A percentile compares a stretch with the other conserved stretches of the same genome.
These are phyloP conservation scores for Branchipolynoe longqiensis DNA, from an alignment of 2,888 invertebrate species.

Conservation along the genomic window DNA sequence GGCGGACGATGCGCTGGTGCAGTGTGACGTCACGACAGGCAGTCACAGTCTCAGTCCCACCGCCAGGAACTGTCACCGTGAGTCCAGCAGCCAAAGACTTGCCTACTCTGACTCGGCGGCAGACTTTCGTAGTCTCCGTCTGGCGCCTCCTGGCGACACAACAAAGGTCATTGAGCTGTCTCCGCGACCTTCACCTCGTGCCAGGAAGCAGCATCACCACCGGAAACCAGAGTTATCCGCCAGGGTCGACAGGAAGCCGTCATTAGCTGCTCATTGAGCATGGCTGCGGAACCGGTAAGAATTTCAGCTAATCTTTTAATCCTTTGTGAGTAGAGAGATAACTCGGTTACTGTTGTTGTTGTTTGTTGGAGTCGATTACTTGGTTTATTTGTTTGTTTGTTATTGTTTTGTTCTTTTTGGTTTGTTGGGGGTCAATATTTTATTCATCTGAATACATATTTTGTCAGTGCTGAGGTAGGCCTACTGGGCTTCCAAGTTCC, in stretches of 20 bases:
- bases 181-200: slow-evolving; percentile 6
- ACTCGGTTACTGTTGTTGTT: no score
- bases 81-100: slow-evolving; percentile 24
- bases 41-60: background rate
- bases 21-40: slow-evolving; percentile 34
- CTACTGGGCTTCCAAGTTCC: no score
- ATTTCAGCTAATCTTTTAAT: background rate
- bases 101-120: slow-evolving; percentile 40
- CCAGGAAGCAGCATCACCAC: slow-evolving; percentile 14
- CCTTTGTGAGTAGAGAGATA: no score
- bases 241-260: slow-evolving; percentile 5
- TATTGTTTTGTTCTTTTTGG: no score
- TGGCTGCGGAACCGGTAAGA: slow-evolving; percentile 20
- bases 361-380: no score
- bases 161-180: slow-evolving; percentile 9
- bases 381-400: no score
- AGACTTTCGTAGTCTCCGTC: background rate
- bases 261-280: slow-evolving; percentile 19
- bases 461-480: no score
- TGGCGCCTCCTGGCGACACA: background rate
- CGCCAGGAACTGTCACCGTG: background rate
- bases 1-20: background rate
- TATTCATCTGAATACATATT: no score
- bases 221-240: slow-evolving; percentile 27
- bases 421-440: no score